phyloP scores from a whole-genome alignment of 1,140 invertebrate species.

The Micrasema minimum region DNA sequence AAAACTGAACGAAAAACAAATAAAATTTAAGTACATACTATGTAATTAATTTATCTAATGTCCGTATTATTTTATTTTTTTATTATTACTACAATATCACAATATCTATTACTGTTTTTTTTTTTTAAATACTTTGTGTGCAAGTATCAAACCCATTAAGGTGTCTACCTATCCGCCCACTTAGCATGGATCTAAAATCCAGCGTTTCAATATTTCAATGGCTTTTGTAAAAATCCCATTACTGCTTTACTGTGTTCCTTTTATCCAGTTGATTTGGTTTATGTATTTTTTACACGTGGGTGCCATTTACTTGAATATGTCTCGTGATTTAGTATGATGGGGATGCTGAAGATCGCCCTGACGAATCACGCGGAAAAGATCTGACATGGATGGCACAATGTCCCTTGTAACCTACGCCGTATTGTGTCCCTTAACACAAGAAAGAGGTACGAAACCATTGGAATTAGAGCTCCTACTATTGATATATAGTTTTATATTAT shows the following conservation, averaged over 20 bases:
- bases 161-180: not conserved
- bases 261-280: not conserved
- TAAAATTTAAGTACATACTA: no score
- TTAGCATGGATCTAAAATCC: not conserved
- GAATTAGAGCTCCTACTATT: no score
- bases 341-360: slow-evolving; percentile 27
- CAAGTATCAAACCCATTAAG: no score
- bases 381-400: slow-evolving; percentile 46
- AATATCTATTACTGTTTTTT: no score
- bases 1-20: no score
- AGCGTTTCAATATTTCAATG: no score
- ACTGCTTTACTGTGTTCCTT: not conserved
- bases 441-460: not conserved
- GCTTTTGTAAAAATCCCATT: not conserved
- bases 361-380: slow-evolving; percentile 49
- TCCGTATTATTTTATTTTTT: no score
- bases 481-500: no score
- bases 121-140: no score
- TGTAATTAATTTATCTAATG: no score
- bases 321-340: not conserved
- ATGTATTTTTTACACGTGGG: slow-evolving; percentile 7
- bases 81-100: no score
- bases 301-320: not conserved
- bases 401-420: slow-evolving; percentile 35
- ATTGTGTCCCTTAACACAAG: slow-evolving; percentile 22